Evolutionary conservation across 2,888 invertebrate genomes (phyloP), one percentile per base, ranked within the genome.

Genomic region (Phymatocera aterrima): DNA sequence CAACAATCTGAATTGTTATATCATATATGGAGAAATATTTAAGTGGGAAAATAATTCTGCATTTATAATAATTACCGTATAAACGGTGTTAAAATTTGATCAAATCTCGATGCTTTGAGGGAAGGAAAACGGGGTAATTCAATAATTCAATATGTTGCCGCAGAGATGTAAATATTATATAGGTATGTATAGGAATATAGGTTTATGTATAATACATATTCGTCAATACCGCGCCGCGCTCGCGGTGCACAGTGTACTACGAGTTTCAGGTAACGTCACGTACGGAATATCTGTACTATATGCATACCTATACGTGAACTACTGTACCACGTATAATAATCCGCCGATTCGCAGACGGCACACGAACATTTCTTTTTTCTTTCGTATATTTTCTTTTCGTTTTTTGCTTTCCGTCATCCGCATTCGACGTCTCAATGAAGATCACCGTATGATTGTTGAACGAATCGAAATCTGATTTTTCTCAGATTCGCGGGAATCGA

Each of bases 241-340:
- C n/a, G n/a, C n/a, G n/a, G n/a, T 43, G 43, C n/a, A 21, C n/a
- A 46, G 68, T 68, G 12, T 68, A 46, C 46, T 28, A 28, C 68
- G 28, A 60, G 18, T 64, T 12, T 31, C 21, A 18, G 15, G 61
- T 64, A n/a, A 68, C 68, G 43, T 68, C 46, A 68, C 68, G 46
- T 65, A n/a, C 60, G 60, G 1, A 60, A 60, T 60, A 60, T n/a
- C 31, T 12, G 4, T 31, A n/a, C 5, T 34, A 60, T 64, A 37
- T 37, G n/a, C 64, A 18, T 10, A 12, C 24, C 21, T 37, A 24
- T 64, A 10, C 64, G 21, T 3, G 4, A 51, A n/a, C 18, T n/a
- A 51, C 18, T n/a, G 18, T n/a, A n/a, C 51, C n/a, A 51, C 4
- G 12, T 51, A n/a, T 18, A 12, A 12, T 43, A 6, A 51, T 51